phyloP scores from a whole-genome alignment of 1,140 invertebrate species.

The Coenobita brevimanus region DNA sequence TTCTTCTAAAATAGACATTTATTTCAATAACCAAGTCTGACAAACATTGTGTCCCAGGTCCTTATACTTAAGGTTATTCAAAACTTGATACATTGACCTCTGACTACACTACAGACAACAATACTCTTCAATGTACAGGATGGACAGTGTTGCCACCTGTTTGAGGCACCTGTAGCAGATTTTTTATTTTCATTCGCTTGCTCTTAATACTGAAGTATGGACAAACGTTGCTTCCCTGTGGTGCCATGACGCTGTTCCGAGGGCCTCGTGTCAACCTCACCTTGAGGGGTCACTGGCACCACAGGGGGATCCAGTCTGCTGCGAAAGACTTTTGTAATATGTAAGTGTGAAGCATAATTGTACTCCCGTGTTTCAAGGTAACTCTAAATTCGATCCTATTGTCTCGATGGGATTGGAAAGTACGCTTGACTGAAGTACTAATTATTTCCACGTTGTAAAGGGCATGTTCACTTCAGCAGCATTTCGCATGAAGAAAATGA shows the following conservation, averaged over 20 bases:
- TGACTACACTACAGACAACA: no score
- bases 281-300: no score
- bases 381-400: background rate
- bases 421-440: no score
- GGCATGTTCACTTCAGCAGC: no score
- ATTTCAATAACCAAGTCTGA: conserved; percentile 31
- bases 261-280: no score
- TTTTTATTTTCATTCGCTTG: no score
- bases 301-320: background rate
- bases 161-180: conserved; percentile 36
- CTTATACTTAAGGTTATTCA: conserved; percentile 6
- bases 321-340: conserved; percentile 11
- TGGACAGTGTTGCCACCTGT: background rate
- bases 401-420: no score
- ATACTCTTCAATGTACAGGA: background rate
- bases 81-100: background rate
- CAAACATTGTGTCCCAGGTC: conserved; percentile 22
- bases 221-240: background rate
- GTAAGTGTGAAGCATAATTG: conserved; percentile 36
- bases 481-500: no score
- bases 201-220: no score
- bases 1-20: conserved; percentile 26
- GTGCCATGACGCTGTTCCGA: no score
- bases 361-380: conserved; percentile 10
- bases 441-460: no score